Evolutionary conservation across 2,797 vertebrate species (phyloP).

Genomic region (Ceyx erithaca): DNA sequence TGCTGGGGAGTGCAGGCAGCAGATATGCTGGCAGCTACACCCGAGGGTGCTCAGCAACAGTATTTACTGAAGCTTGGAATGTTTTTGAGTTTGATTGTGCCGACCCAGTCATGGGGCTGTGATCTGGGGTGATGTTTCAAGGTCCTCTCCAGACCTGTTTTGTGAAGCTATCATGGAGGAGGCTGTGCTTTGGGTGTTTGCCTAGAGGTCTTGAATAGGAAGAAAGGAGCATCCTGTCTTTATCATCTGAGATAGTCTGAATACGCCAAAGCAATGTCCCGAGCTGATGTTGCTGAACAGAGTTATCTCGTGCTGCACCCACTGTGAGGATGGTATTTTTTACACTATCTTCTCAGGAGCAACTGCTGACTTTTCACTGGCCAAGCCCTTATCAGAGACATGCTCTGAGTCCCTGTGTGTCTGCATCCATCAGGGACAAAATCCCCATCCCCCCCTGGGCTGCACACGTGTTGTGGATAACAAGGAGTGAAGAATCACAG

Average conservation of each 20-base stretch:
- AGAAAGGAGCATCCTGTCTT: neutral
- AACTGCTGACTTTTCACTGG: neutral
- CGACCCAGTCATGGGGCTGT: neutral
- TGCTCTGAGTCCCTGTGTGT: neutral
- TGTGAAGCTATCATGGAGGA: neutral
- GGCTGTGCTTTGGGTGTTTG: neutral
- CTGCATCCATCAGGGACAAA: neutral
- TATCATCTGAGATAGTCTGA: neutral
- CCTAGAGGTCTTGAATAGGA: neutral
- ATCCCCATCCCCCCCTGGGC: fast-evolving
- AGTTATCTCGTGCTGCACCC: neutral
- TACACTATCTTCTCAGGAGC: fast-evolving
- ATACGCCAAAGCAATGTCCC: neutral
- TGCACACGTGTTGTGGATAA: fast-evolving
- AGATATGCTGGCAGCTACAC: neutral
- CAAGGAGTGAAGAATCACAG: neutral
- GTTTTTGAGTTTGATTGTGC: constrained; percentile 22
- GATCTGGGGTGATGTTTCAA: constrained; percentile 40
- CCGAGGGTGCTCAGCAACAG: neutral
- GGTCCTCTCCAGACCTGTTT: constrained; percentile 36
- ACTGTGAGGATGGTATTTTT: neutral
- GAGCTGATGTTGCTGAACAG: neutral
- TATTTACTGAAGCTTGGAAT: constrained; percentile 47
- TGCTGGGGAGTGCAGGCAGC: neutral
- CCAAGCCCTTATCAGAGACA: neutral